These are phyloP conservation scores for Phaethornis superciliosus DNA, from an alignment of 2,113 vertebrate genomes.

Conservation along the genomic window DNA sequence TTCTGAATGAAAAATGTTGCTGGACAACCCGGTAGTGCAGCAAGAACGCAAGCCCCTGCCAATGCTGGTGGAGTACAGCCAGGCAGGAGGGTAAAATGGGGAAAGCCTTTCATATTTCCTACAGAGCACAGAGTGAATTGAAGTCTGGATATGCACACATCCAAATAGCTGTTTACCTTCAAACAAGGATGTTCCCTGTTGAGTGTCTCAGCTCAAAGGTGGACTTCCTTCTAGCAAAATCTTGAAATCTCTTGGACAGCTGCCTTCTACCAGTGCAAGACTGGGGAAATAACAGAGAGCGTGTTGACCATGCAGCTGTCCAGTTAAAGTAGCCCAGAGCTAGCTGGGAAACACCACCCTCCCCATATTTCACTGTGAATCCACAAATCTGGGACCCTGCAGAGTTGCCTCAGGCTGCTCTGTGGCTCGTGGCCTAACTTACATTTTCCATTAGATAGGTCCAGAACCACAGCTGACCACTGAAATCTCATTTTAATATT, in stretches of 20 bases:
- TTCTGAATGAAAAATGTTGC: constrained; percentile 63
- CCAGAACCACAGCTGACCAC: neutral
- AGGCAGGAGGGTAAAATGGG: constrained; percentile 3
- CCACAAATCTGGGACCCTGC: neutral
- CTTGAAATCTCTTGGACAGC: neutral
- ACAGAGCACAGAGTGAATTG: neutral
- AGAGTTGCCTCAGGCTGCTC: neutral
- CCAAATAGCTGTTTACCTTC: constrained; percentile 15
- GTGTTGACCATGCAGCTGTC: neutral
- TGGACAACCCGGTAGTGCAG: constrained; percentile 52
- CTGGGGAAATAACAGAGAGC: neutral
- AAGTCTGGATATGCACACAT: neutral
- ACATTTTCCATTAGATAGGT: neutral
- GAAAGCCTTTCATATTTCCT: constrained; percentile 32
- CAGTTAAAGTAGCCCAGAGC: neutral
- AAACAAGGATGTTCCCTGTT: constrained; percentile 8
- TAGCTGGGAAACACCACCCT: neutral
- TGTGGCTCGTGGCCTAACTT: neutral
- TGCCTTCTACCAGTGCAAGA: neutral
- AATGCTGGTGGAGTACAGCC: constrained; percentile 10
- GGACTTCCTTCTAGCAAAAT: neutral
- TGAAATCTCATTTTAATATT: constrained; percentile 1
- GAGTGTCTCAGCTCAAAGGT: neutral
- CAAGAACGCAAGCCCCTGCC: constrained; percentile 41
- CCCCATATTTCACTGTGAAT: neutral